phyloP scores from a whole-genome alignment of 2,888 invertebrate genomes.

The Drosophila bunnanda region DNA sequence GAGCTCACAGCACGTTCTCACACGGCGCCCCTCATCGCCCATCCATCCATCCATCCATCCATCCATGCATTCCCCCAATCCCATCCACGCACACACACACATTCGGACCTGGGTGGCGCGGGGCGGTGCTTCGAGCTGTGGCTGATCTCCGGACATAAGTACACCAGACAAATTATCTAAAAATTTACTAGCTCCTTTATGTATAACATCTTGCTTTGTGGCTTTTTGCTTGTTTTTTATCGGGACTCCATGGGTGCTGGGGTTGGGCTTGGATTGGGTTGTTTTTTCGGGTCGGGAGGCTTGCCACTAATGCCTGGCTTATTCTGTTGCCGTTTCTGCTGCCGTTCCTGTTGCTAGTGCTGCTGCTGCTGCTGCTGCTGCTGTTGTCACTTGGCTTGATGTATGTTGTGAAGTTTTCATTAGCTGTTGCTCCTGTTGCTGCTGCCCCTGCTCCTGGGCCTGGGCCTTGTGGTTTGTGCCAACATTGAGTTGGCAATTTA shows the following conservation, averaged over 20 bases:
- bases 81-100: slow-evolving; percentile 16
- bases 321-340: slow-evolving; percentile 24
- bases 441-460: slow-evolving; percentile 11
- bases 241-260: slow-evolving; percentile 13
- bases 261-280: slow-evolving; percentile 1
- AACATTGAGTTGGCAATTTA: slow-evolving; percentile 67
- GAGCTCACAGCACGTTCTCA: slow-evolving; percentile 35
- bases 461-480: slow-evolving; percentile 63
- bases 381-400: slow-evolving; percentile 75
- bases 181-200: slow-evolving; percentile 71
- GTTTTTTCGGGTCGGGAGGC: slow-evolving; percentile 4
- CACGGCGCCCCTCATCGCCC: slow-evolving; percentile 7
- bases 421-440: slow-evolving; percentile 49
- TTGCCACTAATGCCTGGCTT: slow-evolving; percentile 22
- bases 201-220: slow-evolving; percentile 63
- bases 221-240: slow-evolving; percentile 26
- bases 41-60: slow-evolving; percentile 1
- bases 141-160: slow-evolving; percentile 72
- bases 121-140: slow-evolving; percentile 30
- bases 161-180: slow-evolving; percentile 79
- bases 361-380: slow-evolving; percentile 7
- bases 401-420: slow-evolving; percentile 76
- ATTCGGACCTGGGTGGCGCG: background rate
- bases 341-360: slow-evolving; percentile 1
- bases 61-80: slow-evolving; percentile 6